A percentile compares a stretch with the other conserved stretches of the same genome.
Conservation (phyloP, 2,888 invertebrate genomes). For the Piscicola geometra region DNA sequence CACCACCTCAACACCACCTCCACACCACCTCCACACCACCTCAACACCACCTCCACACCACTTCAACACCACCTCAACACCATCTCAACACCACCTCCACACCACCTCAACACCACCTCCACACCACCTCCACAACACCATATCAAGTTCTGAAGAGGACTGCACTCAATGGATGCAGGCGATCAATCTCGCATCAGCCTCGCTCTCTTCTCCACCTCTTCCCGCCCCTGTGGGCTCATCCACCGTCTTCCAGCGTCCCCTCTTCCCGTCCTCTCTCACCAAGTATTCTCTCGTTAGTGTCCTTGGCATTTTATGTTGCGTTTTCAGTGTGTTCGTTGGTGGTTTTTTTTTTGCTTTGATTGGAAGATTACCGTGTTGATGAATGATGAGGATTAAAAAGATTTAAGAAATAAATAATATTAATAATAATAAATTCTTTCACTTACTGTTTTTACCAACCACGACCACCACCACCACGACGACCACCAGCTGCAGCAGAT, state of each 20-base stretch:
- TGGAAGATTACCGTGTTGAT: slow-evolving; percentile 1
- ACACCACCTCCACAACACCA: not conserved
- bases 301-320: not conserved
- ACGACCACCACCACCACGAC: too few relatives aligned
- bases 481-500: slow-evolving; percentile 89
- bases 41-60: not conserved
- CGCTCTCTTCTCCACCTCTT: slow-evolving; percentile 88
- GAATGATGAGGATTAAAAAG: too few relatives aligned
- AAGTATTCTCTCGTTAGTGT: slow-evolving; percentile 75
- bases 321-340: not conserved
- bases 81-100: not conserved
- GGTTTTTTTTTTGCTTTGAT: not conserved
- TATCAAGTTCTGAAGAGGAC: slow-evolving; percentile 62
- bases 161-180: slow-evolving; percentile 96
- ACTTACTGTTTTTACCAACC: too few relatives aligned
- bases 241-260: slow-evolving; percentile 88
- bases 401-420: too few relatives aligned
- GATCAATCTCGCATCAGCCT: slow-evolving; percentile 93
- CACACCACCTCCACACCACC: too few relatives aligned
- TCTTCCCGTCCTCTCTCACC: slow-evolving; percentile 87
- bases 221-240: slow-evolving; percentile 90
- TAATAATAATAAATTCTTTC: too few relatives aligned
- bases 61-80: not conserved
- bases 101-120: not conserved
- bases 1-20: too few relatives aligned